Base-by-base conservation (phyloP, 2,888 invertebrate species). In the Sycophila texana region DNA sequence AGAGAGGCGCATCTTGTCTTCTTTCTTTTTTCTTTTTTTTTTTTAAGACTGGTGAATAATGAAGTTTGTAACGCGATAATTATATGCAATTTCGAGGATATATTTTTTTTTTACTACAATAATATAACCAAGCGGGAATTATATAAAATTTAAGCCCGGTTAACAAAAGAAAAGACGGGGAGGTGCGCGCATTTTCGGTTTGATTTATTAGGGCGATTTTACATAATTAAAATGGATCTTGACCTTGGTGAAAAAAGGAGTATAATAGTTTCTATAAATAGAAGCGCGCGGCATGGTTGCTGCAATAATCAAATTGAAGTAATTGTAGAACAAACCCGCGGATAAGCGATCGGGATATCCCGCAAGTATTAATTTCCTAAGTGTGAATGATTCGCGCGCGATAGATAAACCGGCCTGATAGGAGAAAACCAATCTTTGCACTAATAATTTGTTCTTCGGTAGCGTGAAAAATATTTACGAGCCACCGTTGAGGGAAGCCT, bases 381-480 rank as follows among this genome's bases (percentile, higher is more conserved):
- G 73, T 75, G 60, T 65, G 73, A 79, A 73, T 76, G 78, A 79
- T 67, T 65, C 18, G 18, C 30, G 3, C 16, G 16, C 10, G 14
- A 51, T 14, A 49, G 71, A 81, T 77, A 77, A 63, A 66, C 51
- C 67, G 30, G n/a, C 7, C 30, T 1, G 76, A 79, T 75, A 74
- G 22, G 13, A 63, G 10, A 74, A 63, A 81, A 63, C 66, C 81
- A 79, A 81, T 81, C 77, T 81, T 79, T 72, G 67, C 39, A 18
- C 66, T 74, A 77, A 81, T 79, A 79, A 81, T 81, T 26, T 66
- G 66, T 72, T 18, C 57, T 14, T 51, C 79, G 72, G 77, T 74
- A 79, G 79, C 74, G 74, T 75, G 77, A 79, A 81, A 79, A 79
- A 71, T 72, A 70, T 68, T 77, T 77, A 79, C 74, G 77, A 65